Base-by-base conservation (phyloP, 1,140 invertebrate genomes). In the Drosophila santomea region DNA sequence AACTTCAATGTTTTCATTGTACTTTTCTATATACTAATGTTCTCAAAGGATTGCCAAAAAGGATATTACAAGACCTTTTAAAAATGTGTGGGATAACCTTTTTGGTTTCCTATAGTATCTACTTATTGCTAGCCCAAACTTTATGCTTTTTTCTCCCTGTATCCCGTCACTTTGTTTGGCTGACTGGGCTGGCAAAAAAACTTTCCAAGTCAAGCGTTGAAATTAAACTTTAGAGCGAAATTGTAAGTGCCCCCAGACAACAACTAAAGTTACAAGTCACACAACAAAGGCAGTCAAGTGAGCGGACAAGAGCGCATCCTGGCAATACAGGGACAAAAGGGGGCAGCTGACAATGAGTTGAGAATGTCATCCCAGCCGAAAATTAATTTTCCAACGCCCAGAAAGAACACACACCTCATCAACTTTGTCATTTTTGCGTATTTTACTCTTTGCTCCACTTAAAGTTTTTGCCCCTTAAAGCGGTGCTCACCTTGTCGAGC, bases 181-280 rank as follows among this genome's bases (percentile, higher is more conserved):
- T 64, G 45, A 6, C 14, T 64, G 47, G 60, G 58, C 51, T 55
- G 62, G 62, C 51, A 62, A 54, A 69, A 77, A 77, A 84, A 68
- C 72, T 88, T 80, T 55, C 55, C 80, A 89, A 88, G 84, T 89
- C 77, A 89, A 89, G 84, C 84, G 84, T 63, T 80, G 73, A 88
- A 88, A 88, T 83, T 89, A 77, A 88, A 88, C 80, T 89, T 84
- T 76, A 78, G 73, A 88, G 62, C 64, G 69, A 83, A 83, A 77
- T 76, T 69, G 50, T 69, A 41, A 69, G 63, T 69, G 67, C 35
- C 72, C 57, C 57, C 67, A 64, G 75, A 72, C 56, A 78, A 76
- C 50, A 43, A 75, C 55, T 73, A 81, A 88, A 88, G 64, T 89
- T 89, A 89, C 84, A 89, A 89, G 84, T 89, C 84, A 89, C 80